Base-by-base conservation (phyloP, 2,888 invertebrate species). In the Hecatera dysodea region DNA sequence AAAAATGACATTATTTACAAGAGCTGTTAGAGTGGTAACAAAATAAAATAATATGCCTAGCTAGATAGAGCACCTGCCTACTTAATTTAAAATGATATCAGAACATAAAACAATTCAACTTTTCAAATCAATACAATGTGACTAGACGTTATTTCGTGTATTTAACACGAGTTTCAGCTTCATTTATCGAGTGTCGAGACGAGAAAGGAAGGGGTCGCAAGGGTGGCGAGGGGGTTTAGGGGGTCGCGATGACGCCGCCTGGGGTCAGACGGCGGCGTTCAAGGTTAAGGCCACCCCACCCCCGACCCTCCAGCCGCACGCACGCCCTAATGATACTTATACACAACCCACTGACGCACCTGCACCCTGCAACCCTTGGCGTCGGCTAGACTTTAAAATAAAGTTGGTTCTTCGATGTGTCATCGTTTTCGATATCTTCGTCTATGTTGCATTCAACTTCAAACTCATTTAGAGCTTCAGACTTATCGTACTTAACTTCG, bases 201-300 rank as follows among this genome's bases (percentile, higher is more conserved):
- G 90, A 87, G 81, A 86, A 85, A 82, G 83, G 86, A 86, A 84
- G 82, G 88, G 89, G 84, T 80, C 83, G 82, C 61, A 72, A 80
- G 78, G 86, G 86, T 87, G 87, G 87, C 52, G 80, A 72, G 83
- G 80, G 19, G 19, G 44, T 44, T 53, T 80, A 76, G 84, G 80
- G 85, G 87, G 87, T 84, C 81, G 85, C 75, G 84, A 86, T 87
- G 87, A 86, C 86, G 89, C 86, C 76, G 88, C 81, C 78, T 75
- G 84, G 90, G 94, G 94, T 93, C 94, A 94, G 95, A 94, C 93
- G 91, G 91, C 89, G 91, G 89, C 92, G 90, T 94, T 94, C 95
- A 95, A 95, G 95, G 95, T 95, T 93, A 95, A 95, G 95, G 95
- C 92, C 94, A 86, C 88, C 88, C 89, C 69, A 39, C 48, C 62